These are phyloP conservation scores for Gymnoscelis rufifasciata DNA, from an alignment of 2,888 invertebrate species.

Conservation along the genomic window DNA sequence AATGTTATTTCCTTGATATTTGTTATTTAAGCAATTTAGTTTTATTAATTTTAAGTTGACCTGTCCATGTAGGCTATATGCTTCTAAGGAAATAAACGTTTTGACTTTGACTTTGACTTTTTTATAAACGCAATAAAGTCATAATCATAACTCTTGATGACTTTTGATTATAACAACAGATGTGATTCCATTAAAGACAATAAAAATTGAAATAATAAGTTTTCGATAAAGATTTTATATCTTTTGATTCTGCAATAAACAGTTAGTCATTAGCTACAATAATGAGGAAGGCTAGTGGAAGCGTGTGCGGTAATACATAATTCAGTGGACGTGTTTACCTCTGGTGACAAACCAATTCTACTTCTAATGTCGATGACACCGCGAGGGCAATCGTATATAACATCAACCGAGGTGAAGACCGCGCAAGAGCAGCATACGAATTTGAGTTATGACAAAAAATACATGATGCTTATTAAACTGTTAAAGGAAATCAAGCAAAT, in stretches of 20 bases:
- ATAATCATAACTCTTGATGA: no score
- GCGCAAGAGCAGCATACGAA: constrained; percentile 15
- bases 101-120: no score
- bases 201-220: background rate
- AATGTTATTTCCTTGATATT: no score
- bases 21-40: no score
- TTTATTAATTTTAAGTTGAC: no score
- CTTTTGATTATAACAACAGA: no score
- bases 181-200: no score
- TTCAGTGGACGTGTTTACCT: constrained; percentile 37
- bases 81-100: no score
- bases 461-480: no score
- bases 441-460: background rate
- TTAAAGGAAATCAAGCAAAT: no score
- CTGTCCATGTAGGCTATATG: no score
- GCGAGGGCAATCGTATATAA: constrained; percentile 20
- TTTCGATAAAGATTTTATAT: background rate
- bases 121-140: no score
- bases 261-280: background rate
- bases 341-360: constrained; percentile 27
- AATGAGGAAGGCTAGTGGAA: constrained; percentile 32
- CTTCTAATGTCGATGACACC: constrained; percentile 28
- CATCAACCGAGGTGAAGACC: constrained; percentile 15
- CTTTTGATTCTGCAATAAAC: background rate
- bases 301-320: constrained; percentile 41